Conservation (phyloP, 2,888 invertebrate genomes). For the Tridacna gigas region DNA sequence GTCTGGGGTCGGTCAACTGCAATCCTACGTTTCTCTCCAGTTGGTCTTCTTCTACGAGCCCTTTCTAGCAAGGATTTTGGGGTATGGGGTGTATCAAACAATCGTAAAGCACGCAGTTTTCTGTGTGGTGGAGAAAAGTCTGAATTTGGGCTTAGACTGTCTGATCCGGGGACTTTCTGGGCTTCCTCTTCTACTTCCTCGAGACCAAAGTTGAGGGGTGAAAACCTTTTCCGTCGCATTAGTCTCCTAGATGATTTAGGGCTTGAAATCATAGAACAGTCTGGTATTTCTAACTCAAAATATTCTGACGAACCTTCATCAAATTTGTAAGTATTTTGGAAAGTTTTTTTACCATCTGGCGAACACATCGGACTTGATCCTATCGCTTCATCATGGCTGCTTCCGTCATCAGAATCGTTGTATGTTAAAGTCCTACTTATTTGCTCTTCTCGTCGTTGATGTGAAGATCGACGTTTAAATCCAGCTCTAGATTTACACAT, state of each 20-base stretch:
- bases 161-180: conserved; percentile 63
- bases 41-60: conserved; percentile 72
- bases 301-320: conserved; percentile 69
- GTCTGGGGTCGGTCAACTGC: conserved; percentile 62
- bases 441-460: conserved; percentile 67
- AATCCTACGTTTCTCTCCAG: conserved; percentile 60
- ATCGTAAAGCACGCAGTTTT: conserved; percentile 86
- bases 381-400: conserved; percentile 65
- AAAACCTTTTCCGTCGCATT: conserved; percentile 60
- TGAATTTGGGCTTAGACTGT: conserved; percentile 40
- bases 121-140: conserved; percentile 86
- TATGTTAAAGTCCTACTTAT: conserved; percentile 70
- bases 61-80: conserved; percentile 93
- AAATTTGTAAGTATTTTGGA: conserved; percentile 18
- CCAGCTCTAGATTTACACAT: conserved; percentile 64
- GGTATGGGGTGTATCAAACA: conserved; percentile 94
- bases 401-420: conserved; percentile 74
- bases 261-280: conserved; percentile 69
- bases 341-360: conserved; percentile 45
- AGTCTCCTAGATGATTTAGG: conserved; percentile 67
- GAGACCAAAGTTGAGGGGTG: conserved; percentile 66
- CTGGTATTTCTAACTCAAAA: conserved; percentile 74
- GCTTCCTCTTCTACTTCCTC: conserved; percentile 68
- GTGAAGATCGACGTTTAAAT: conserved; percentile 66
- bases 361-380: conserved; percentile 69